Evolutionary conservation across 1,140 invertebrate species (phyloP), one percentile per base, ranked within the genome.

Genomic region (Brachionus rubens): DNA sequence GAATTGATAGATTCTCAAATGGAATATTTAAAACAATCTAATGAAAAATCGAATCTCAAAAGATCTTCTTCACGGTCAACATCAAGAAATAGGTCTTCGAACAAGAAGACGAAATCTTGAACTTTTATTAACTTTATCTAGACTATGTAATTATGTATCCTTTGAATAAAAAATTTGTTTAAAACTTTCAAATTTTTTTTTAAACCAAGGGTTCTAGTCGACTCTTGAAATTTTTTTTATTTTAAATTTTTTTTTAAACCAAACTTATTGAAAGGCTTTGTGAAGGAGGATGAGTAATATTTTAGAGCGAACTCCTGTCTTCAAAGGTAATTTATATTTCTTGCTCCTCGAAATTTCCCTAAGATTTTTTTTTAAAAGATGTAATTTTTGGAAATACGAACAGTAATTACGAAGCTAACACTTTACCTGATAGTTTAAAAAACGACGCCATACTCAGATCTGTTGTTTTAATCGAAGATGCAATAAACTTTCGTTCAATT

Each of bases 401-500:
- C 12, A 43, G 40, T 65, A 5, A 26, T 0, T 65, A 46, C 19
- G 59, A 65, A 19, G 19, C 59, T 43, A 6, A 14, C 10, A 14
- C 3, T 7, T 28, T 26, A 24, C 7, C 21, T 24, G 59, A 65
- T 24, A 24, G 43, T 9, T 21, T 7, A 9, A 65, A 65, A 65
- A 65, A 21, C 28, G 40, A 65, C 24, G 36, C 28, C 16, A 54
- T 75, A 26, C 30, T 75, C 7, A 26, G 43, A 46, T 28, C 72
- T 16, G 56, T 30, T 19, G 72, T 75, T n/a, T 19, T 75, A 14
- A 30, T 75, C 3, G 72, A 75, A 56, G 72, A 75, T 59, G 50
- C 72, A 9, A 33, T 54, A 46, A 19, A 36, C 10, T 56, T 75
- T 41, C 79, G 82, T 0, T 81, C 81, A 9, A 82, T 83, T n/a